Evolutionary conservation across 2,113 vertebrate species (phyloP), one percentile per base, ranked within the genome.

Genomic region (Monopterus albus): DNA sequence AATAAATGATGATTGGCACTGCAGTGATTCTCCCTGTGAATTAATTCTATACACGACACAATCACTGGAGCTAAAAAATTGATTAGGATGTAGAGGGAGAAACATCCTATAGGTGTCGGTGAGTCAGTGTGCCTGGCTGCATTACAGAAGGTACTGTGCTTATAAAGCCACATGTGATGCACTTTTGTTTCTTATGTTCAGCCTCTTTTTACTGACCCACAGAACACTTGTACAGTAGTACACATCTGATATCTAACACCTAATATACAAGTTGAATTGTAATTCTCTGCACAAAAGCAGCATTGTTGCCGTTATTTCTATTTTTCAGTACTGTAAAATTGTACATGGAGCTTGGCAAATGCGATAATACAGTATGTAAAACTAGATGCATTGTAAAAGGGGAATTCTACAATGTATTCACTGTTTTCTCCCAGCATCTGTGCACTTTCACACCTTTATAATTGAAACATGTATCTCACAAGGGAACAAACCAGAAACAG

Each of bases 21-120:
- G n/a, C n/a, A n/a, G n/a, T n/a, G n/a, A n/a, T n/a, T n/a, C n/a
- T n/a, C n/a, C n/a, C n/a, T n/a, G n/a, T n/a, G n/a, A n/a, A n/a
- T n/a, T n/a, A n/a, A n/a, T n/a, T n/a, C n/a, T n/a, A n/a, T n/a
- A n/a, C n/a, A n/a, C n/a, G n/a, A n/a, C n/a, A n/a, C n/a, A n/a
- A 20, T 53, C 18, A 21, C 40, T 45, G 58, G 42, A 68, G 57
- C 39, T 59, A 72, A 78, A 68, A 72, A 53, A 82, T 56, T 67
- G 56, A 75, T 87, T 70, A 43, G 40, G 40, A 47, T n/a, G 42
- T 18, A 66, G 33, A 36, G 36, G 45, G 23, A n/a, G 14, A 23
- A 72, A 42, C 13, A 51, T 78, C 56, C n/a, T 72, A 50, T 71
- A 10, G 49, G 68, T 72, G 53, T 20, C 8, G 38, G 14, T 28